These are phyloP conservation scores for Cyclophora albipunctata DNA, from an alignment of 2,888 invertebrate genomes.

Conservation along the genomic window DNA sequence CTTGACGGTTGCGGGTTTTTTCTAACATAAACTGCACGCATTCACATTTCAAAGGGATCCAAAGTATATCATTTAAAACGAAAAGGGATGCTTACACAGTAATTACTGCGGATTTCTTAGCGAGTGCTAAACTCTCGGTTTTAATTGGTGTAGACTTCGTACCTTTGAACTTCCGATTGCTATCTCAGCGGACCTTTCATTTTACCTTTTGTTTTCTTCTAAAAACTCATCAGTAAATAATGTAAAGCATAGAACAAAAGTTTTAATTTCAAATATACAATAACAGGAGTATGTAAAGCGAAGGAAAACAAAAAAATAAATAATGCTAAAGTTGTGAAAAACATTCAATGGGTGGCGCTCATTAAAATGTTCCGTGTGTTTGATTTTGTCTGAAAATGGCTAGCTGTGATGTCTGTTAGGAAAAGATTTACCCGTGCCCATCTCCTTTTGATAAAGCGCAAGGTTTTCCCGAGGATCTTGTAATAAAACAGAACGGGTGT, in stretches of 20 bases:
- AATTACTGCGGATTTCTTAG: constrained; percentile 48
- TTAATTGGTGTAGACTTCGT: constrained; percentile 65
- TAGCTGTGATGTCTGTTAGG: constrained; percentile 41
- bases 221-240: constrained; percentile 6
- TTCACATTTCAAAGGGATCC: too few species aligned
- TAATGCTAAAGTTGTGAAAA: constrained; percentile 23
- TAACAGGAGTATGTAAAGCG: constrained; percentile 17
- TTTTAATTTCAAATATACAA: constrained; percentile 12
- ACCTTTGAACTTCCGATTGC: constrained; percentile 60
- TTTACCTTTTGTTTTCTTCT: constrained; percentile 10
- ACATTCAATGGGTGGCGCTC: constrained; percentile 51
- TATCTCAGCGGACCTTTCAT: constrained; percentile 40
- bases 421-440: constrained; percentile 32
- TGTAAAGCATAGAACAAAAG: too few species aligned
- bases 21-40: not conserved
- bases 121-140: constrained; percentile 51
- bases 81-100: constrained; percentile 38
- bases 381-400: constrained; percentile 66
- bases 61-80: constrained; percentile 26
- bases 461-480: constrained; percentile 7
- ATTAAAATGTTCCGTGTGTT: constrained; percentile 73
- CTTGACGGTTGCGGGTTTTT: too few species aligned
- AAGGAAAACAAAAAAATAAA: constrained; percentile 55
- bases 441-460: constrained; percentile 21
- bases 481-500: not conserved